Conservation (phyloP, 2,888 invertebrate species). For the Drosophila falleni region DNA sequence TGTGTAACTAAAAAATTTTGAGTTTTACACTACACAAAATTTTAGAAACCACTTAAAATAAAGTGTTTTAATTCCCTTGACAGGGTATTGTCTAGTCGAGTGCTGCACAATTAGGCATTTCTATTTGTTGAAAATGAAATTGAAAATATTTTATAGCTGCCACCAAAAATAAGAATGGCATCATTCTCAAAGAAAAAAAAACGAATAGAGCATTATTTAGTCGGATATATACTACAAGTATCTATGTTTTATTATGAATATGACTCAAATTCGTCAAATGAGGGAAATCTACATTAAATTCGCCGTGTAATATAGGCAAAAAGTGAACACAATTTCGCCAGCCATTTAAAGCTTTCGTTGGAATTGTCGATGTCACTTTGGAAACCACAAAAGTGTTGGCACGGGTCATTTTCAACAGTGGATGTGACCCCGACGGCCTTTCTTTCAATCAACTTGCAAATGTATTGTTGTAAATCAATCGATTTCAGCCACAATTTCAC, state of each 20-base stretch:
- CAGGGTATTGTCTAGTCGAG: not conserved
- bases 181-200: not conserved
- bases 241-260: slow-evolving; percentile 7
- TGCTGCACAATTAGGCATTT: not conserved
- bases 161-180: slow-evolving; percentile 65
- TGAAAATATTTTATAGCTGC: slow-evolving; percentile 55
- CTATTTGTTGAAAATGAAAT: slow-evolving; percentile 21
- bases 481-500: slow-evolving; percentile 57
- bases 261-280: slow-evolving; percentile 5
- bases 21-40: no score
- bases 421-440: slow-evolving; percentile 28
- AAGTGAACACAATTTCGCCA: slow-evolving; percentile 16
- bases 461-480: slow-evolving; percentile 54
- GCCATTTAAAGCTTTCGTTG: slow-evolving; percentile 23
- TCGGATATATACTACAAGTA: slow-evolving; percentile 8
- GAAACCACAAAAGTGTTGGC: slow-evolving; percentile 66
- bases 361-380: slow-evolving; percentile 20
- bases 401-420: slow-evolving; percentile 48
- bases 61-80: not conserved
- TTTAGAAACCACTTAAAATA: not conserved
- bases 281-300: not conserved
- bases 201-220: slow-evolving; percentile 3
- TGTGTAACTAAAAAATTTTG: no score
- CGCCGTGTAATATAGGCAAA: not conserved
- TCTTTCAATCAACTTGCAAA: slow-evolving; percentile 10